Conservation (phyloP, 2,888 invertebrate species). For the Rotaria socialis region DNA sequence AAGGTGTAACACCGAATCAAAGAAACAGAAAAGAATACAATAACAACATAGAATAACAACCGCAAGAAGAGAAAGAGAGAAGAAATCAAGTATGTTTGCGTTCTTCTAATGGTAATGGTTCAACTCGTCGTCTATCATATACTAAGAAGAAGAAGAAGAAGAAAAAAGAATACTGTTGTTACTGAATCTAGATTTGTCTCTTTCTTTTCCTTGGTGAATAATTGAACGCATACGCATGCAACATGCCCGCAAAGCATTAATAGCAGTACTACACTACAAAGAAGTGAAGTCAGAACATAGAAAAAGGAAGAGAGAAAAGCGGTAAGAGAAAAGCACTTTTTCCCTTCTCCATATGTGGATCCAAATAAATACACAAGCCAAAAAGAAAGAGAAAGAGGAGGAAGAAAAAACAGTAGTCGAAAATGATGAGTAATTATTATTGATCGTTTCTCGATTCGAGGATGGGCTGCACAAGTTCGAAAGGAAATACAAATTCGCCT, state of each 20-base stretch:
- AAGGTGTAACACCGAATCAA: neutral
- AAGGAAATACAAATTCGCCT: neutral
- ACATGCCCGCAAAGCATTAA: neutral
- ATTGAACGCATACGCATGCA: constrained; percentile 6
- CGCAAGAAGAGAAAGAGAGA: neutral
- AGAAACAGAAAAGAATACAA: constrained; percentile 17
- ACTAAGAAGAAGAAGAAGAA: neutral
- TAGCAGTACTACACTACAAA: neutral
- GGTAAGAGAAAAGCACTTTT: neutral
- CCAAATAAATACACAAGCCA: constrained; percentile 7
- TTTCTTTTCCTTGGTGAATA: neutral
- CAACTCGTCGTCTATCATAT: constrained; percentile 12
- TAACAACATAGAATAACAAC: constrained; percentile 27
- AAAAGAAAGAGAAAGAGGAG: neutral
- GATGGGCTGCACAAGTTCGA: neutral
- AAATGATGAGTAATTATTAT: constrained; percentile 23
- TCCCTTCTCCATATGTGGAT: neutral
- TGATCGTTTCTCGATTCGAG: neutral
- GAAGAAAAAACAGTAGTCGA: neutral
- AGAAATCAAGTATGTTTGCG: neutral
- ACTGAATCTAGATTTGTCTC: neutral
- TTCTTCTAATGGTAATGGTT: neutral
- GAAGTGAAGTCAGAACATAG: neutral
- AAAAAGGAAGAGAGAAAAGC: neutral
- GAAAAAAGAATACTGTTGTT: neutral